A percentile compares a stretch with the other conserved stretches of the same genome.
Conservation (phyloP, 1,140 invertebrate species). For the Carcinoscorpius rotundicauda region DNA sequence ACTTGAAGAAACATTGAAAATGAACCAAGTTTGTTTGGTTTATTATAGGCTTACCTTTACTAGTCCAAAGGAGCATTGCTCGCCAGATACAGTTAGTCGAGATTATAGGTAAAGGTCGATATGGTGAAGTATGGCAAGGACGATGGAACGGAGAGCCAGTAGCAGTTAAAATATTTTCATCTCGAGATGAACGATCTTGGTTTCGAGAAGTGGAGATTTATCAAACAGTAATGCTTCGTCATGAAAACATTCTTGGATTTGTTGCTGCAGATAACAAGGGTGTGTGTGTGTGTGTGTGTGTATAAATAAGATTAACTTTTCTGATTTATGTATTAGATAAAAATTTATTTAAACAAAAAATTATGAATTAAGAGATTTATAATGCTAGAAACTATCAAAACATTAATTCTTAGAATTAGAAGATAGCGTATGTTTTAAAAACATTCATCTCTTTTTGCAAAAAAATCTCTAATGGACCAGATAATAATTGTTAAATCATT, state of each 20-base stretch:
- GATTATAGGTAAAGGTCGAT: constrained; percentile 83
- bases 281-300: constrained; percentile 39
- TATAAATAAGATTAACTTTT: constrained; percentile 18
- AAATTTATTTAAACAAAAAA: too few relatives aligned
- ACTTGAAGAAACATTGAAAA: too few relatives aligned
- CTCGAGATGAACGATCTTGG: constrained; percentile 88
- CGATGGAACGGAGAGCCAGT: constrained; percentile 86
- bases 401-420: too few relatives aligned
- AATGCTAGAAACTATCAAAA: too few relatives aligned
- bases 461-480: too few relatives aligned
- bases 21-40: too few relatives aligned
- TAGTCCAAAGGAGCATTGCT: constrained; percentile 89
- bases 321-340: not conserved
- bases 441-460: too few relatives aligned
- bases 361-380: too few relatives aligned
- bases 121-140: constrained; percentile 86
- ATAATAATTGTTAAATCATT: too few relatives aligned
- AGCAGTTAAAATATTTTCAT: constrained; percentile 86
- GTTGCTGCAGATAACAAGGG: constrained; percentile 94
- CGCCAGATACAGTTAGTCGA: constrained; percentile 83
- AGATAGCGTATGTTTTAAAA: too few relatives aligned
- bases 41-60: constrained; percentile 56
- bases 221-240: constrained; percentile 85
- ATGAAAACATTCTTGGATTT: constrained; percentile 89
- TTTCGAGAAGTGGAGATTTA: constrained; percentile 92